phyloP scores from a whole-genome alignment of 2,797 vertebrate species.

The Podarcis lilfordi region DNA sequence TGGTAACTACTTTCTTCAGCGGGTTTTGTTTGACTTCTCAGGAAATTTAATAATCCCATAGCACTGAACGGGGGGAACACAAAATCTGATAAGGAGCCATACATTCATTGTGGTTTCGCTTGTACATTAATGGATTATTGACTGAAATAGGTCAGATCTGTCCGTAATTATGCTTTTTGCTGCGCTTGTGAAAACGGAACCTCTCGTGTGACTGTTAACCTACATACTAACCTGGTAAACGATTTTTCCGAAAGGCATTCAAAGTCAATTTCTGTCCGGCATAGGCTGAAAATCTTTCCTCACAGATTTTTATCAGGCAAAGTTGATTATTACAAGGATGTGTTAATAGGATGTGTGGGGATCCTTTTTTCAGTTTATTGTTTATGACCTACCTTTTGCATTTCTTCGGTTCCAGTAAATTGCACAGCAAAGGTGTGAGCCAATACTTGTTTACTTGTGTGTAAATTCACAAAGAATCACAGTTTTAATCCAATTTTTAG shows the following conservation, averaged over 20 bases:
- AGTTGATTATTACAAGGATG: slow-evolving; percentile 56
- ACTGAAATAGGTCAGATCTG: slow-evolving; percentile 46
- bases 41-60: slow-evolving; percentile 43
- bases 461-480: background rate
- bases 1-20: background rate
- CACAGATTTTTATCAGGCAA: slow-evolving; percentile 50
- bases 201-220: slow-evolving; percentile 46
- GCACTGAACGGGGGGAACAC: background rate
- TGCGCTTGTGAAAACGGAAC: slow-evolving; percentile 31
- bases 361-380: slow-evolving; percentile 45
- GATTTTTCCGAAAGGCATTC: slow-evolving; percentile 40
- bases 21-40: slow-evolving; percentile 40
- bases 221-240: slow-evolving; percentile 59
- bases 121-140: slow-evolving; percentile 56
- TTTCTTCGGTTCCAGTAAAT: slow-evolving; percentile 20
- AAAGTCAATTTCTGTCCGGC: slow-evolving; percentile 60
- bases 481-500: background rate
- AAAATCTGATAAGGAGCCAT: slow-evolving; percentile 38
- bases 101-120: slow-evolving; percentile 34
- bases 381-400: slow-evolving; percentile 46
- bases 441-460: background rate
- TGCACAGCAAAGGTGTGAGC: slow-evolving; percentile 4
- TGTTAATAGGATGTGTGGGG: slow-evolving; percentile 13
- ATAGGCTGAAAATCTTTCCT: slow-evolving; percentile 49
- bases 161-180: slow-evolving; percentile 56